Percentiles rank a stretch among this genome's conserved stretches.
phyloP scores from a whole-genome alignment of 1,140 invertebrate genomes.

The Laodelphax striatellus region DNA sequence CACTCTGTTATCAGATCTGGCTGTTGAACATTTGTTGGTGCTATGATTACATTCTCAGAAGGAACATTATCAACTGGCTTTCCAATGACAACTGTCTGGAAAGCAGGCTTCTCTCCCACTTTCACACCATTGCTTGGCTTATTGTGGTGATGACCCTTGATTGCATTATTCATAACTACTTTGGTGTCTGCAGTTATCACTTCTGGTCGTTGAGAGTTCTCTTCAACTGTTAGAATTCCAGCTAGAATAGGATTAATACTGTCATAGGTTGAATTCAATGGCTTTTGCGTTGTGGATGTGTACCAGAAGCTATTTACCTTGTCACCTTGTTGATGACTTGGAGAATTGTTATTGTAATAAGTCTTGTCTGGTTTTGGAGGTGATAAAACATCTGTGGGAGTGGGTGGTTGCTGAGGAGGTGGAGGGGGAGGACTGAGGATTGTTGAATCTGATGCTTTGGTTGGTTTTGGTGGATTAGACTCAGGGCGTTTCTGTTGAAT shows the following conservation, averaged over 20 bases:
- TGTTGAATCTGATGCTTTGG: conserved; percentile 8
- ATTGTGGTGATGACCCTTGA: conserved; percentile 12
- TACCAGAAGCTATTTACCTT: conserved; percentile 3
- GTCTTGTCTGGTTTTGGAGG: conserved; percentile 14
- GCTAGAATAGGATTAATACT: conserved; percentile 18
- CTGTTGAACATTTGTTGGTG: conserved; percentile 11
- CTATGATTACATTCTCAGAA: conserved; percentile 6
- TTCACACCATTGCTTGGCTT: conserved; percentile 8
- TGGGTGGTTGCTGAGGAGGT: conserved; percentile 7
- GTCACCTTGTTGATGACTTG: conserved; percentile 8
- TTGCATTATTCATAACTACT: conserved; percentile 18
- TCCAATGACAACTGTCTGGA: conserved; percentile 21
- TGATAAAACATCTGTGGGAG: conserved; percentile 18
- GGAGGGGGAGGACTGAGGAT: neutral
- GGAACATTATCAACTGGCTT: conserved; percentile 17
- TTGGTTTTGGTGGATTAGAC: neutral
- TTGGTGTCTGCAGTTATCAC: conserved; percentile 24
- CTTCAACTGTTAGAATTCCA: conserved; percentile 19
- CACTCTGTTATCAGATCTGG: neutral
- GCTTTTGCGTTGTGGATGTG: conserved; percentile 7
- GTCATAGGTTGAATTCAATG: conserved; percentile 10
- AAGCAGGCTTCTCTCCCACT: conserved; percentile 5
- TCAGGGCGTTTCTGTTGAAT: conserved; percentile 14
- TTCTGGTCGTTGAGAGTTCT: conserved; percentile 21
- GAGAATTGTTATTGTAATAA: conserved; percentile 5